A percentile compares a stretch with the other conserved stretches of the same genome.
phyloP scores from a whole-genome alignment of 2,888 invertebrate species.

The Chloroclysta siterata region DNA sequence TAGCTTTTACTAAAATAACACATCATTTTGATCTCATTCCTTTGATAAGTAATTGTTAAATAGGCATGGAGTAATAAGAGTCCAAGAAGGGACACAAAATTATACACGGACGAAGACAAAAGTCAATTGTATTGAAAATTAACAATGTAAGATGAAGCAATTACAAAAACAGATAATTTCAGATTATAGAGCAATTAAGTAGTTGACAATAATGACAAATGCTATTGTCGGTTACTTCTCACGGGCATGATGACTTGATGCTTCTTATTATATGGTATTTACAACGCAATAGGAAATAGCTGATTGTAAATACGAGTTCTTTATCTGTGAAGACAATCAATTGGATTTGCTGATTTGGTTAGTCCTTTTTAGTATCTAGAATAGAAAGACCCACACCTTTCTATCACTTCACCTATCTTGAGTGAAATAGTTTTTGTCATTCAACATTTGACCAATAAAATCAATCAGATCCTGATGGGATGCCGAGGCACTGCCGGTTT shows the following conservation, averaged over 20 bases:
- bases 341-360: neutral
- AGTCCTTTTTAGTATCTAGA: neutral
- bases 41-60: no score
- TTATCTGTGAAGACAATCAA: conserved; percentile 8
- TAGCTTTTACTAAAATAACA: no score
- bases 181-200: conserved; percentile 57
- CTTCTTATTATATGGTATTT: conserved; percentile 42
- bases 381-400: no score
- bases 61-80: no score
- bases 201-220: conserved; percentile 46
- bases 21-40: no score
- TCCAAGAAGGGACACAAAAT: no score
- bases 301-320: conserved; percentile 1
- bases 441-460: no score
- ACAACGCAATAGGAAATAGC: conserved; percentile 50
- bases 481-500: no score
- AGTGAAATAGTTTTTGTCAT: no score
- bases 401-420: no score
- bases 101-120: conserved; percentile 1
- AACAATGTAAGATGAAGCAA: conserved; percentile 26
- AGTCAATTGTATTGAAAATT: neutral
- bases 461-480: no score
- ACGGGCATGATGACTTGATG: conserved; percentile 43
- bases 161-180: conserved; percentile 58
- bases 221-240: conserved; percentile 62